A percentile compares a stretch with the other conserved stretches of the same genome.
Conservation (phyloP, 2,797 vertebrate species). For the Gymnothorax javanicus region DNA sequence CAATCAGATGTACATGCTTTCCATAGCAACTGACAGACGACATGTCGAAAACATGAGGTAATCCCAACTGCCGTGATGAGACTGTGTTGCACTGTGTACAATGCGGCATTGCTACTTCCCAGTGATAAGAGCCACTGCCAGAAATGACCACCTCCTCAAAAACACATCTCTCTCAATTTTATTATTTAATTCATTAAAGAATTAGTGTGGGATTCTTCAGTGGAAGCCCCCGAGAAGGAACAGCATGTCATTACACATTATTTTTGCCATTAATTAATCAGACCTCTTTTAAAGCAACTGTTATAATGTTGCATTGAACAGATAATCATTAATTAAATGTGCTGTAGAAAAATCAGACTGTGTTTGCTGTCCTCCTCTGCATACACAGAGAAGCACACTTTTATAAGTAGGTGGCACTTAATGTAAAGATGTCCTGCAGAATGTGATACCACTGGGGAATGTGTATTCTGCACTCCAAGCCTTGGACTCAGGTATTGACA, state of each 20-base stretch:
- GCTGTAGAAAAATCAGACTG: conserved; percentile 12
- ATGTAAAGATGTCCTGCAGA: background rate
- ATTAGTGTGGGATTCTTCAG: background rate
- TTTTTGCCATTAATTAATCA: background rate
- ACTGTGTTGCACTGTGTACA: conserved; percentile 29
- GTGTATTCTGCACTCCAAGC: background rate
- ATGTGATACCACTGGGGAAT: background rate
- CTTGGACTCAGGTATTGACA: background rate
- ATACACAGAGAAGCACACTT: background rate
- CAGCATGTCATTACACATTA: conserved; percentile 5
- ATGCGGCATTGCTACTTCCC: conserved; percentile 47
- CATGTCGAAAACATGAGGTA: conserved; percentile 62
- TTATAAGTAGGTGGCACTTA: conserved; percentile 12
- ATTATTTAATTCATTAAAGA: background rate
- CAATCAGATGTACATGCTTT: conserved; percentile 46
- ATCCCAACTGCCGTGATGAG: conserved; percentile 45
- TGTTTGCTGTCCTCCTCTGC: background rate
- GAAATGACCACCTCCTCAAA: background rate
- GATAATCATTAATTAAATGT: conserved; percentile 32
- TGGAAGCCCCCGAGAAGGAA: background rate
- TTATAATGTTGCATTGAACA: conserved; percentile 13
- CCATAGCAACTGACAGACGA: conserved; percentile 40
- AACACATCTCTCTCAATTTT: background rate
- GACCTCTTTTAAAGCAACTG: conserved; percentile 11
- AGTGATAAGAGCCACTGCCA: conserved; percentile 40